A percentile compares a stretch with the other conserved stretches of the same genome.
Evolutionary conservation across 1,140 invertebrate genomes (phyloP).

Genomic region (Bombus difficillimus): DNA sequence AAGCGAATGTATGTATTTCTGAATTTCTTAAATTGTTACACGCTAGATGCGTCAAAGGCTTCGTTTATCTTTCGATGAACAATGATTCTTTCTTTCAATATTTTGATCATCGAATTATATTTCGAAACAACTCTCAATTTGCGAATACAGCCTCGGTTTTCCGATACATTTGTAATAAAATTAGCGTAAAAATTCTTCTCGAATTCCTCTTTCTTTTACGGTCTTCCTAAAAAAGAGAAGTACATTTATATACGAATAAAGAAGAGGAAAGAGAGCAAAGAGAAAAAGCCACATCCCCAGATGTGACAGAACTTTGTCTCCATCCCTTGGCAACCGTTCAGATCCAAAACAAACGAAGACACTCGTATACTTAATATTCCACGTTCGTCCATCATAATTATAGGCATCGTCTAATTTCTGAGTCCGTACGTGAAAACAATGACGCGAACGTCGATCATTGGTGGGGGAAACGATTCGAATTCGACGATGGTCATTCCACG

Average conservation of each 20-base stretch:
- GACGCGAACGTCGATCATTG: slow-evolving; percentile 29
- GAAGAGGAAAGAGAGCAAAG: neutral
- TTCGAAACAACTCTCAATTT: too few species aligned
- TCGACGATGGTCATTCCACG: slow-evolving; percentile 52
- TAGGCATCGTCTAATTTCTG: slow-evolving; percentile 74
- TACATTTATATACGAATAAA: neutral
- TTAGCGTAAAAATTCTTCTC: neutral
- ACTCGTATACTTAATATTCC: slow-evolving; percentile 56
- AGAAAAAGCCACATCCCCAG: neutral
- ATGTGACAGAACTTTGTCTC: neutral
- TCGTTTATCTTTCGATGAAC: too few species aligned
- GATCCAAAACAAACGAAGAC: slow-evolving; percentile 17
- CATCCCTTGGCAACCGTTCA: neutral
- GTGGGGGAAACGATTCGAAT: slow-evolving; percentile 58
- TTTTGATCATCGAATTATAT: too few species aligned
- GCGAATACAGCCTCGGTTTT: neutral
- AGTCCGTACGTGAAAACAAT: slow-evolving; percentile 73
- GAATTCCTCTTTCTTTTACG: neutral
- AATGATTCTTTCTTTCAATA: too few species aligned
- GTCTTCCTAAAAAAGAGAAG: neutral
- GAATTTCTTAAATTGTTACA: too few species aligned
- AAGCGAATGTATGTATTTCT: too few species aligned
- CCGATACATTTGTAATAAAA: neutral
- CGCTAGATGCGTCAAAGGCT: too few species aligned
- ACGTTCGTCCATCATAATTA: slow-evolving; percentile 71